Evolutionary conservation across 2,797 vertebrate genomes (phyloP), one percentile per base, ranked within the genome.

Genomic region (Silurus lanzhouensis): DNA sequence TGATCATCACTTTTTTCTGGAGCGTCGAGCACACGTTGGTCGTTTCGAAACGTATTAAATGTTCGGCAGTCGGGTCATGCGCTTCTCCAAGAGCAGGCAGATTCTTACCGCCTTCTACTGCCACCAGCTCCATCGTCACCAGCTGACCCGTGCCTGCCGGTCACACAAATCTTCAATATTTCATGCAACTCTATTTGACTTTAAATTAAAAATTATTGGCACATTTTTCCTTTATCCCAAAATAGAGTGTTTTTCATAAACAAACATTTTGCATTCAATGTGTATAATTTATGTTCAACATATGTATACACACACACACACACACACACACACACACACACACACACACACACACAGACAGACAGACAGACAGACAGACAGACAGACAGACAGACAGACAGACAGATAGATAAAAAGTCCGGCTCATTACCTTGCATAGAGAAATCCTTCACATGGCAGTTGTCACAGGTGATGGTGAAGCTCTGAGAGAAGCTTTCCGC

Each of bases 401-500:
- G 6, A 52, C 10, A 52, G 6, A 52, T 52, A 10, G 6, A 52
- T 52, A 10, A 0, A 14, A 64, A 22, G 15, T 70, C 66, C 31
- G 63, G 15, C 8, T 77, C 15, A 7, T 60, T 93, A 98, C 98
- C 98, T 97, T 93, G 87, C 9, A 96, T 86, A 81, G 93, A 95
- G 89, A 99, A 88, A 63, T 97, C 94, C 88, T 90, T 96, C 64
- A 95, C 91, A 87, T 96, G 97, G 91, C 96, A 98, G 92, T 96
- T 97, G 94, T 99, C 96, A 90, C 97, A 98, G 63, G 96, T 91
- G 1, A 98, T 66, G 55, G 94, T 92, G 88, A 97, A 99, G 66
- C 84, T 91, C 90, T 95, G 93, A 70, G 93, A 84, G 12, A 89
- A 94, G 74, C 72, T 92, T 81, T 94, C 96, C 12, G 94, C 88